Conservation (phyloP, 2,113 vertebrate species). For the Vanacampus margaritifer region DNA sequence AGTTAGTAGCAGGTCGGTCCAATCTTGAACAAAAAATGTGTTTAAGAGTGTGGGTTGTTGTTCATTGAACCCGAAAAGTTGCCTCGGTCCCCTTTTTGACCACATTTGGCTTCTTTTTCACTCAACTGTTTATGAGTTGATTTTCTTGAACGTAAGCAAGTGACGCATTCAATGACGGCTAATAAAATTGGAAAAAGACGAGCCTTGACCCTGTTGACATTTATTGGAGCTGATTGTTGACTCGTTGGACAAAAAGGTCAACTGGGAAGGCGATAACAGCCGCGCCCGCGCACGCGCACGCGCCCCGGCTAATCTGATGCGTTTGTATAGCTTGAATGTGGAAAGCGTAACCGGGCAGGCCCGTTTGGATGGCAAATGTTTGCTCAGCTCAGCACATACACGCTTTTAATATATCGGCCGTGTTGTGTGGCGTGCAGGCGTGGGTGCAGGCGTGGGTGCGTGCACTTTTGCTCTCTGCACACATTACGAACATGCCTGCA, state of each 20-base stretch:
- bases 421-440: conserved; percentile 36
- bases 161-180: neutral
- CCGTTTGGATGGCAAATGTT: conserved; percentile 56
- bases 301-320: neutral
- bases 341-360: conserved; percentile 36
- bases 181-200: neutral
- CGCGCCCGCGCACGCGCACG: neutral
- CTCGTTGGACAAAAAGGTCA: conserved; percentile 4
- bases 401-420: conserved; percentile 24
- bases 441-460: conserved; percentile 39
- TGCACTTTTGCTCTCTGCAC: conserved; percentile 37
- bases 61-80: too few relatives aligned
- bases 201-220: neutral
- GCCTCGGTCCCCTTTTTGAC: too few relatives aligned
- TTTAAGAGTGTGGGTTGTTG: too few relatives aligned
- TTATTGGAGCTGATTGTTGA: conserved; percentile 21
- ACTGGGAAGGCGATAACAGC: neutral
- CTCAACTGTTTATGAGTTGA: too few relatives aligned
- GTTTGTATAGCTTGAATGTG: neutral
- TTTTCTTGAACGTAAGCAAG: neutral
- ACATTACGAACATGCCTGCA: conserved; percentile 46
- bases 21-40: too few relatives aligned
- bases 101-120: too few relatives aligned
- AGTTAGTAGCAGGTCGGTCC: too few relatives aligned
- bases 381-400: conserved; percentile 58